Base-by-base conservation (phyloP, 2,888 invertebrate genomes). In the Agyllia agylla region DNA sequence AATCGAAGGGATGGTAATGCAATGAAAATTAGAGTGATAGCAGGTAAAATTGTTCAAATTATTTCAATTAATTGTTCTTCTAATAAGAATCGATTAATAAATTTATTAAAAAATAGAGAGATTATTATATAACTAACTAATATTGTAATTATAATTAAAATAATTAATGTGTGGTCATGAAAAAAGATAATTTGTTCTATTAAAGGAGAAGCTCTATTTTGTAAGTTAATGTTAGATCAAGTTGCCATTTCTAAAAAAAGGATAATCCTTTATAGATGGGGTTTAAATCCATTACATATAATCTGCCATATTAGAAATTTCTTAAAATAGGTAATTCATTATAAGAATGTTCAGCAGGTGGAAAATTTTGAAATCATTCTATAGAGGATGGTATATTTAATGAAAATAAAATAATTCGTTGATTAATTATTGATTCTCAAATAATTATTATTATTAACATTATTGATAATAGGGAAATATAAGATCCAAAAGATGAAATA, bases 151-250 rank as follows among this genome's bases (percentile, higher is more conserved):
- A 98, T 98, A 93, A 98, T 96, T 96, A 98, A 95, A 97, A 98
- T 98, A 96, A 98, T 95, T 97, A 98, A 94, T 2, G 98, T 97
- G 94, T 98, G 98, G 96, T 98, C 98, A 95, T 98, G 98, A 94
- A 98, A 98, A 95, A 98, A 98, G 95, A 97, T 97, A 96, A 98
- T 96, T 97, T 98, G 98, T 98, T 98, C 98, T 98, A 98, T 98
- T 96, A 98, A 96, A 64, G 98, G 98, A 0, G 98, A 98, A 78
- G 97, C 96, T 94, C 98, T 96, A 97, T 98, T 98, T 98, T 98
- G 98, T 90, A 98, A 96, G 89, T 96, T 97, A 93, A 98, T 94
- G 95, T 97, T 97, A 92, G 98, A 97, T 98, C 98, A 98, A 94
- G 98, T 98, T 96, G 97, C 96, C 96, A 98, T 98, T 97, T 98